A percentile compares a stretch with the other conserved stretches of the same genome.
Conservation (phyloP, 2,888 invertebrate species). For the Conchocele bisecta region DNA sequence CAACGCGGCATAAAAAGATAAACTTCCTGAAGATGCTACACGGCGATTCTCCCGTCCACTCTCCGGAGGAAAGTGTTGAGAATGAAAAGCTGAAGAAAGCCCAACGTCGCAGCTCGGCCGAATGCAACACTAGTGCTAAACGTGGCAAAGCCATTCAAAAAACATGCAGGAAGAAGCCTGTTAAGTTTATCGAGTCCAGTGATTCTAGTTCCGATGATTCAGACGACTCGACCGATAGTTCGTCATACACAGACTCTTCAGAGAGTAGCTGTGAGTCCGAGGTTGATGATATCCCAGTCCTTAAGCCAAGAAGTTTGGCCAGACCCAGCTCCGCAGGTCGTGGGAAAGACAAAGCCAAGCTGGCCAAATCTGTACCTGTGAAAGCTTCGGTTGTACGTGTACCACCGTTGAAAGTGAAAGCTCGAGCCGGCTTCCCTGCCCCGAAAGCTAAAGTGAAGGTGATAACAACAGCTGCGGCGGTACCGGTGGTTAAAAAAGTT, state of each 20-base stretch:
- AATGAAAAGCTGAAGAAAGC: constrained; percentile 17
- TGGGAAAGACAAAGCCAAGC: not conserved
- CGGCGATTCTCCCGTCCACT: constrained; percentile 66
- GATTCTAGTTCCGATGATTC: not conserved
- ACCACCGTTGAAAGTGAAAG: no score
- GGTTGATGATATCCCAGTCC: not conserved
- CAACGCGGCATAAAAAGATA: constrained; percentile 77
- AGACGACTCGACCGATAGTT: not conserved
- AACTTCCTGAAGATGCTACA: constrained; percentile 77
- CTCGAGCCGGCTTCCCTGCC: no score
- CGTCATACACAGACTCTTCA: no score
- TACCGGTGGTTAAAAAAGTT: no score
- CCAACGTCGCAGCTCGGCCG: not conserved
- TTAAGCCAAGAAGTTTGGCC: not conserved
- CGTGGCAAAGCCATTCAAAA: constrained; percentile 5
- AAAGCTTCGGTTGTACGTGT: constrained; percentile 1
- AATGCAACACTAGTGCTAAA: no score
- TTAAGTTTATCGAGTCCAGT: constrained; percentile 40
- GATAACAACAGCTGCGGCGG: no score
- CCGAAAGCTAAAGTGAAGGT: no score
- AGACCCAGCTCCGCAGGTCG: not conserved
- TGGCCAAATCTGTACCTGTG: not conserved
- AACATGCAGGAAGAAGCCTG: constrained; percentile 41
- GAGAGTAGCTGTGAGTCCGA: not conserved
- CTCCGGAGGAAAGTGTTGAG: constrained; percentile 17